Base-by-base conservation (phyloP, 1,140 invertebrate genomes). In the Diprion similis region DNA sequence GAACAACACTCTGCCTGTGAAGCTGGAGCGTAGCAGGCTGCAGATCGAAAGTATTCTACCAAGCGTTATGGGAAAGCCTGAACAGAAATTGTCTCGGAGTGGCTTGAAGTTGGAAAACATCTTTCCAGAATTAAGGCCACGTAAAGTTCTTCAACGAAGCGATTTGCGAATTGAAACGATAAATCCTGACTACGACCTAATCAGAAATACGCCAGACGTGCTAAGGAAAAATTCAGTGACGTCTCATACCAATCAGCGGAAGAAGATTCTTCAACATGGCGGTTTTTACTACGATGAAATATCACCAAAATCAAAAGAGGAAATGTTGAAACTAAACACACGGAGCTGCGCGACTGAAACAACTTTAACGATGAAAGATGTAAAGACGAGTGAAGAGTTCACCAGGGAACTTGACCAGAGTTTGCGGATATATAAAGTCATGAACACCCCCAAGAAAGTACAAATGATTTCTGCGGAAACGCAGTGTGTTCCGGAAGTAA, bases 331-430 rank as follows among this genome's bases (percentile, higher is more conserved):
- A 66, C 11, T 75, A 45, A 69, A 82, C 71, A 80, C 77, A 15
- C 68, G 77, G 66, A 77, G 78, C 1, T 78, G 48, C 11, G 74
- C 77, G 1, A 85, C 81, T 0, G 73, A 71, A 45, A 87, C 85
- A 8, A 64, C 18, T 8, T 13, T 85, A 6, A 76, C 17, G 10
- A 84, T 84, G 80, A 78, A 75, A 8, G 81, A 85, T 18, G 64
- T 85, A 8, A 71, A 81, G n/a, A 83, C 79, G 51, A 72, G 75
- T 0, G 77, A 80, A 8, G 84, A 86, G 11, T 75, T 79, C 1
- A 71, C 76, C 0, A 45, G 71, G 6, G 81, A 83, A 37, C 78
- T 83, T 0, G 83, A 83, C 13, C 76, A 82, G 13, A 80, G 80
- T 9, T 11, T 87, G 0, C 82, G 51, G 46, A 77, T 71, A 19